These are phyloP conservation scores for Luehdorfia chinensis DNA, from an alignment of 1,140 invertebrate genomes.

Conservation along the genomic window DNA sequence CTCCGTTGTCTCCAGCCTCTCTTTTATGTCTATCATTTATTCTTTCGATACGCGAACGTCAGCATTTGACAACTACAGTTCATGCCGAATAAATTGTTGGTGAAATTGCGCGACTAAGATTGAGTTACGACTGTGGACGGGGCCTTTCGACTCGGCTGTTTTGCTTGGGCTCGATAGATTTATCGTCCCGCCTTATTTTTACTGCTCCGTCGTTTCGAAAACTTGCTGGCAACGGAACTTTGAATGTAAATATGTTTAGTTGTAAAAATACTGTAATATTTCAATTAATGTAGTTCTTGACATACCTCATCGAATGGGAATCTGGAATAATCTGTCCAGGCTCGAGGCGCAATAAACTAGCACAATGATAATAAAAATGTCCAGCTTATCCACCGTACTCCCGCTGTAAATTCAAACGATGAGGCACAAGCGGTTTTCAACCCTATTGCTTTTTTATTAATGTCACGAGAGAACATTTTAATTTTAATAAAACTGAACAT, in stretches of 20 bases:
- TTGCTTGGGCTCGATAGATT: conserved; percentile 54
- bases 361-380: conserved; percentile 67
- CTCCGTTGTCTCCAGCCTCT: conserved; percentile 56
- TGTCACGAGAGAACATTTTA: conserved; percentile 65
- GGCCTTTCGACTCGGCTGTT: conserved; percentile 48
- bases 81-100: conserved; percentile 67
- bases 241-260: conserved; percentile 5
- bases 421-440: conserved; percentile 42
- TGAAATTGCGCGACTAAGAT: conserved; percentile 64
- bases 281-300: no score
- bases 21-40: conserved; percentile 71
- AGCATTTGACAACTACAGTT: conserved; percentile 74
- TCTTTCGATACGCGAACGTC: conserved; percentile 66
- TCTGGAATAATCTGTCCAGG: no score
- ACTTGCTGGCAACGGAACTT: conserved; percentile 13
- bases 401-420: conserved; percentile 50
- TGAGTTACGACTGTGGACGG: conserved; percentile 63
- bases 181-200: conserved; percentile 53
- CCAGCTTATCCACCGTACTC: conserved; percentile 58
- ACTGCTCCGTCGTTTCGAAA: conserved; percentile 26
- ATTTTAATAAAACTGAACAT: conserved; percentile 75
- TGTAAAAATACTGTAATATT: not conserved
- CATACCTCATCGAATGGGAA: no score
- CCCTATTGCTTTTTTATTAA: conserved; percentile 61
- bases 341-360: conserved; percentile 68